Evolutionary conservation across 2,113 vertebrate genomes (phyloP).

Genomic region (Pristiophorus japonicus): DNA sequence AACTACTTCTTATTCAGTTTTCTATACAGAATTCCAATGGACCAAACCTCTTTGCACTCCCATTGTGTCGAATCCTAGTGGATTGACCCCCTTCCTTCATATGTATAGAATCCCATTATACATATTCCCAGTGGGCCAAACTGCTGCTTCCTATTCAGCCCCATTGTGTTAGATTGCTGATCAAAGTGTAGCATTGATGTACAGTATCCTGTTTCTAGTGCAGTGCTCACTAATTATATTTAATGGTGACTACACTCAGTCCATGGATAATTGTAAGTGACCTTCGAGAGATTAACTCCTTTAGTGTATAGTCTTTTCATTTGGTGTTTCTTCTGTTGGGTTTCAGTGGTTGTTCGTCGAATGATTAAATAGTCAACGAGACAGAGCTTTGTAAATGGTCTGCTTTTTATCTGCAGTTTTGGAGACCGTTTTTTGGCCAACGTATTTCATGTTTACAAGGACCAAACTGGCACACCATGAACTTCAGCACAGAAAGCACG

Average conservation of each 20-base stretch:
- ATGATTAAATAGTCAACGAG: neutral
- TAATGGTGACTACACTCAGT: slow-evolving; percentile 5
- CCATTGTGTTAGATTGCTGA: slow-evolving; percentile 17
- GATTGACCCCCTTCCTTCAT: slow-evolving; percentile 26
- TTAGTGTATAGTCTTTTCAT: slow-evolving; percentile 6
- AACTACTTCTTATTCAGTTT: slow-evolving; percentile 19
- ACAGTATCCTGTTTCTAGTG: slow-evolving; percentile 28
- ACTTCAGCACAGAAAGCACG: neutral
- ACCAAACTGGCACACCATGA: neutral
- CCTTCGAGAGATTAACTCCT: slow-evolving; percentile 17
- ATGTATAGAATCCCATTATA: slow-evolving; percentile 23
- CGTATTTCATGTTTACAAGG: neutral
- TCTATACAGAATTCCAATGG: slow-evolving; percentile 1
- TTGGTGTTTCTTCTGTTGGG: slow-evolving; percentile 18
- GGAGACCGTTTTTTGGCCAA: neutral
- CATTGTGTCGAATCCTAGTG: neutral
- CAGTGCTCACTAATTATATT: slow-evolving; percentile 15
- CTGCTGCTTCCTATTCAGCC: slow-evolving; percentile 18
- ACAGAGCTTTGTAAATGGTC: neutral
- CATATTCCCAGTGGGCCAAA: slow-evolving; percentile 8
- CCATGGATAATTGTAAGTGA: slow-evolving; percentile 30
- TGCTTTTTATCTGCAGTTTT: neutral
- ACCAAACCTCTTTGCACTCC: neutral
- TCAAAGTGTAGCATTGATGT: slow-evolving; percentile 25
- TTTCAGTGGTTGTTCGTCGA: neutral